Evolutionary conservation across 1,140 invertebrate species (phyloP), one percentile per base, ranked within the genome.

Genomic region (Dendroctonus valens): DNA sequence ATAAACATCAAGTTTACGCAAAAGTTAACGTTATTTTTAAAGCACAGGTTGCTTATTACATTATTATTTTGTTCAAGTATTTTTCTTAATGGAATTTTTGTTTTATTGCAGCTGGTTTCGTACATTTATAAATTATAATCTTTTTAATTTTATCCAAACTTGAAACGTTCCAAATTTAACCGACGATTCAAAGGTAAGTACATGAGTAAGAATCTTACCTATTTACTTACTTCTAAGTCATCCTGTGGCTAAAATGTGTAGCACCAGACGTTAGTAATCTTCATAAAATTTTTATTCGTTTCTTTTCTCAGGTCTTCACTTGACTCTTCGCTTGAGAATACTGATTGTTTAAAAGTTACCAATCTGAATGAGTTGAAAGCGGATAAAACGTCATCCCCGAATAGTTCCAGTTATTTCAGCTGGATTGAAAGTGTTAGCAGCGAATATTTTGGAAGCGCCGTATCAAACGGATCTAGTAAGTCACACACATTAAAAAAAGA

Each of bases 371-470:
- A 3, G 12, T 46, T 46, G 2, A 55, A 55, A 6, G 5, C 7
- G 38, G 50, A 59, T 37, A 38, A 12, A 37, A 40, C 11, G 39
- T 9, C 12, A 38, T 74, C 73, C 57, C 71, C 74, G 8, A 68
- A 37, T 15, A 69, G 68, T 53, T 73, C 74, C 5, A 78, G 73
- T 63, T 77, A 78, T 59, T 67, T 77, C 7, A 77, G 75, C 55
- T 79, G 76, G 76, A 76, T 79, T 11, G 76, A 79, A 70, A 77
- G 72, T 67, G 73, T 76, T 0, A 76, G 75, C 42, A 74, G 73
- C 52, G 74, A 74, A 62, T 72, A 74, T 68, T 74, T 73, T 49
- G 70, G 67, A 6, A 71, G 59, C 39, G 65, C 59, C 6, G 15
- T 62, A 50, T 44, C 39, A 41, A 64, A 50, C 14, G 50, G 37